Evolutionary conservation across 2,797 vertebrate genomes (phyloP).

Genomic region (Lacerta agilis): DNA sequence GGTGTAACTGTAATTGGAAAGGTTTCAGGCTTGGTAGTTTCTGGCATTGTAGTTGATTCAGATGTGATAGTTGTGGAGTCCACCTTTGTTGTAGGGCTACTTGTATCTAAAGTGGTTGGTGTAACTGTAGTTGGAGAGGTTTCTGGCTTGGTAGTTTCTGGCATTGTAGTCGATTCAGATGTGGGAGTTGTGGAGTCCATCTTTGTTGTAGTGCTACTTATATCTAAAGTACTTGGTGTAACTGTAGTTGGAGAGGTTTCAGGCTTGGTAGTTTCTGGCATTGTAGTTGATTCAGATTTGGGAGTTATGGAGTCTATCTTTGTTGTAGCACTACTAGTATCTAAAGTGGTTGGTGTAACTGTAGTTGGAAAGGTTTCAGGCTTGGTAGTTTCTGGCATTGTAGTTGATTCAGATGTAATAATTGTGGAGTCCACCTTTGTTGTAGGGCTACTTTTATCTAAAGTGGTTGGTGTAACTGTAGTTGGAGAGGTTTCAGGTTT

Average conservation of each 20-base stretch:
- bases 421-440: not conserved
- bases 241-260: not conserved
- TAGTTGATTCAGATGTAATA: no score
- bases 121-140: fast-evolving
- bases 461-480: not conserved
- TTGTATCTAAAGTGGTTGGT: fast-evolving
- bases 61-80: not conserved
- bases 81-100: not conserved
- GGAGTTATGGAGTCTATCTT: not conserved
- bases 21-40: no score
- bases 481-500: not conserved
- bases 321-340: no score
- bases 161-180: not conserved
- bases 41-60: no score
- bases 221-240: not conserved
- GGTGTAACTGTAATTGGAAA: no score
- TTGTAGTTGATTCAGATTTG: not conserved
- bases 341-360: fast-evolving
- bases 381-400: no score
- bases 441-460: not conserved
- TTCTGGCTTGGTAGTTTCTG: not conserved
- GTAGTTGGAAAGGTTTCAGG: no score
- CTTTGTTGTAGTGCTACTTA: fast-evolving
- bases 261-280: not conserved
- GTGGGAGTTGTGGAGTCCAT: not conserved